Base-by-base conservation (phyloP, 2,113 vertebrate species). In the Pontoporia blainvillei region DNA sequence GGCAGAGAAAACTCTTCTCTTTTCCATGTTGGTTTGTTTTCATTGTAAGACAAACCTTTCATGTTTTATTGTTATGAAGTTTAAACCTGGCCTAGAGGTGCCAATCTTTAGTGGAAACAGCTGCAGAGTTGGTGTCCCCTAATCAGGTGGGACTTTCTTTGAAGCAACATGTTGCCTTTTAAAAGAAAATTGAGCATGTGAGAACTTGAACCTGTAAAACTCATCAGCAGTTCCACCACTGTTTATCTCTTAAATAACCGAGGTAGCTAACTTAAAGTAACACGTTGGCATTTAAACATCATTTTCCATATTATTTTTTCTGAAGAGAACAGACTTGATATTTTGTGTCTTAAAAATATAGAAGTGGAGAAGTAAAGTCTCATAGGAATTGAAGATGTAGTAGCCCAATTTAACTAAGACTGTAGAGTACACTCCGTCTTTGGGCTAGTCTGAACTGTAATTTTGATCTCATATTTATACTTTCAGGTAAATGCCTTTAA, bases 1-100 rank as follows among this genome's bases (percentile, higher is more conserved):
- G 13, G 3, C 97, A 96, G 97, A 95, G 96, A 98, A 97, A 96
- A 62, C 90, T 91, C 97, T 96, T 96, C 79, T 97, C 97, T 96
- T 98, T 97, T 98, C 96, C 69, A 11, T 94, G 97, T 98, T 93
- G 81, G 25, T 97, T 98, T 98, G 98, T 98, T 99, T 99, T 98
- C 96, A 97, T 98, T 99, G 98, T 98, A 98, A 99, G 97, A 96
- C 91, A 98, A 96, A 98, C 98, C 98, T 98, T 99, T 99, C 97
- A 97, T 98, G 98, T 98, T 98, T 98, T 98, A 98, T 98, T 98
- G 98, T 98, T 98, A 82, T 0, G 91, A 96, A 98, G 98, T 97
- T 98, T 76, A 98, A 98, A 97, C 94, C 98, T 97, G 98, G 98
- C 98, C 98, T 97, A 85, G 98, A 98, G 98, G 98, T 98, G 99